phyloP scores from a whole-genome alignment of 2,113 vertebrate species.

The Megaceryle maxima region DNA sequence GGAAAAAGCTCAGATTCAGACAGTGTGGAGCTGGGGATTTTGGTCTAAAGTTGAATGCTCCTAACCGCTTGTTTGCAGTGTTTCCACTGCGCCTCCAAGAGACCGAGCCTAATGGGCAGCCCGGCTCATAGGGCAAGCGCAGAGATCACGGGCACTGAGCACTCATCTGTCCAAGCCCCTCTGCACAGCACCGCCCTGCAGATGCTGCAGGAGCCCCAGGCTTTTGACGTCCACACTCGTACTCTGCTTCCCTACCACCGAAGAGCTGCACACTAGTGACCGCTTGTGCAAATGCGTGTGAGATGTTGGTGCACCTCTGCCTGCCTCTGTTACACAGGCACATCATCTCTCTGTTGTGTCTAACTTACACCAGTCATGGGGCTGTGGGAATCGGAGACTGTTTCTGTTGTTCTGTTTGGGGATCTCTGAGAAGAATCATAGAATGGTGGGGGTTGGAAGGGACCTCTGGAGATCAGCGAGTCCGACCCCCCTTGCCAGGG shows the following conservation, averaged over 20 bases:
- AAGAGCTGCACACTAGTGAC: not conserved
- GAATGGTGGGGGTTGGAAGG: too few species aligned
- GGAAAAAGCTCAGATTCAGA: not conserved
- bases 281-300: not conserved
- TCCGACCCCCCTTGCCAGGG: too few species aligned
- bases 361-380: not conserved
- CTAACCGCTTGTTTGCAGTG: not conserved
- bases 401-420: not conserved
- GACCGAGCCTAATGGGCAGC: not conserved
- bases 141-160: not conserved
- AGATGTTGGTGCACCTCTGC: not conserved
- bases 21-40: not conserved
- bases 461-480: too few species aligned
- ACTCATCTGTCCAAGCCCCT: not conserved
- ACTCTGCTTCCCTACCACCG: not conserved
- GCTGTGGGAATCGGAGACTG: not conserved
- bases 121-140: not conserved
- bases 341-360: not conserved
- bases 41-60: not conserved
- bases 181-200: not conserved
- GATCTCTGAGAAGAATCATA: not conserved
- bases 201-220: not conserved
- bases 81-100: not conserved
- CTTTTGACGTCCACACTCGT: rapidly evolving
- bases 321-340: rapidly evolving